A percentile compares a stretch with the other conserved stretches of the same genome.
These are phyloP conservation scores for Hyperoodon ampullatus DNA, from an alignment of 2,113 vertebrate genomes.

Conservation along the genomic window DNA sequence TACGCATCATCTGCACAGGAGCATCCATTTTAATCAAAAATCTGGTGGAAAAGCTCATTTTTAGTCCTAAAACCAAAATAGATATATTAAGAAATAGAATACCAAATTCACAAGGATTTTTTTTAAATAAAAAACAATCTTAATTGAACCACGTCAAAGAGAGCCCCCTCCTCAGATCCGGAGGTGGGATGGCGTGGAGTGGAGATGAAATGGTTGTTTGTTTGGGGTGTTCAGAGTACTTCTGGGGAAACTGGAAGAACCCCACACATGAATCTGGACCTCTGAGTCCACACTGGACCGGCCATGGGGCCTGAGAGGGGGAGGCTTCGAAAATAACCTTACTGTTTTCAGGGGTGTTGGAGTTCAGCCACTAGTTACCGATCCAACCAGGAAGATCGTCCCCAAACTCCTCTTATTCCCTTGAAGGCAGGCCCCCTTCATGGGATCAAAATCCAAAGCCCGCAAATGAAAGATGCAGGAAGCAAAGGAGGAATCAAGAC, in stretches of 20 bases:
- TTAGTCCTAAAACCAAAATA: not conserved
- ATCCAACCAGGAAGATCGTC: not conserved
- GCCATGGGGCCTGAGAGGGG: too few relatives aligned
- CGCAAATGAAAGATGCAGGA: not conserved
- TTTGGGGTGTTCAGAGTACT: not conserved
- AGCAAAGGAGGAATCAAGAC: not conserved
- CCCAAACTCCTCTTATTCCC: not conserved
- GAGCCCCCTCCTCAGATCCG: not conserved
- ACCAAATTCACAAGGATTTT: not conserved
- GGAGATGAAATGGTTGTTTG: not conserved
- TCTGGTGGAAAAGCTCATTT: not conserved
- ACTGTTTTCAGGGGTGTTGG: not conserved
- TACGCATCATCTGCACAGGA: not conserved
- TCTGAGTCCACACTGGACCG: not conserved
- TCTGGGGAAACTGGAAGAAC: not conserved
- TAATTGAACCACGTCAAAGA: not conserved
- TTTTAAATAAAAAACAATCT: not conserved
- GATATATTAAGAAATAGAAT: not conserved
- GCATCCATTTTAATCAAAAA: not conserved
- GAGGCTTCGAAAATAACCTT: not conserved
- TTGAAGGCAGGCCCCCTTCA: not conserved
- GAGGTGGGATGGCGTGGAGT: fast-evolving
- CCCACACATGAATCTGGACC: not conserved
- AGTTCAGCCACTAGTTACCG: too few relatives aligned
- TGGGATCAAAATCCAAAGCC: not conserved